Evolutionary conservation across 1,140 invertebrate genomes (phyloP).

Genomic region (Camponotus floridanus): DNA sequence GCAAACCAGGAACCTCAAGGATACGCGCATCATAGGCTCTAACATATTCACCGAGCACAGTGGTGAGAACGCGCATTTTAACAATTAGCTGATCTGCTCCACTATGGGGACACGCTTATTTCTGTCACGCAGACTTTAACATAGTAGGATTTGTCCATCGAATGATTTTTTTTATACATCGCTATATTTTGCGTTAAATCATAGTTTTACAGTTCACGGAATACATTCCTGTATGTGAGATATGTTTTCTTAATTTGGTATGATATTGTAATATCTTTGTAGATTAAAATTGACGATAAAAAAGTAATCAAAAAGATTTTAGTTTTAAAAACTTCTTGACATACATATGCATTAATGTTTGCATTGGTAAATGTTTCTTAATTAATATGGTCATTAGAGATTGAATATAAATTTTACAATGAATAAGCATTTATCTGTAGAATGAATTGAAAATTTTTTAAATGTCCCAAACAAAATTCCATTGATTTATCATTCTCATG

Average conservation of each 20-base stretch:
- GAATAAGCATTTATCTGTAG: neutral
- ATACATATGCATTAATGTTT: neutral
- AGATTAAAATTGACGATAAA: neutral
- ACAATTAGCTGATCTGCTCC: constrained; percentile 46
- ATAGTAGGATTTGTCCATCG: neutral
- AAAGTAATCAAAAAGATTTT: neutral
- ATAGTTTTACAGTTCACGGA: neutral
- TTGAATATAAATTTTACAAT: neutral
- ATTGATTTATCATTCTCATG: neutral
- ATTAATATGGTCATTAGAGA: neutral
- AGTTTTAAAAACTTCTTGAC: neutral
- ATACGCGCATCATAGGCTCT: constrained; percentile 92
- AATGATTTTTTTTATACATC: neutral
- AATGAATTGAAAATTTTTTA: neutral
- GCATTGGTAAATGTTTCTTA: neutral
- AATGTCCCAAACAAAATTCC: neutral
- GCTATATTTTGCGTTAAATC: neutral
- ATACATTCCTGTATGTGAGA: neutral
- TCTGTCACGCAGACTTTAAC: neutral
- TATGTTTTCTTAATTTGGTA: neutral
- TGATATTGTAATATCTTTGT: neutral
- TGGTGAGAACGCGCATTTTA: constrained; percentile 87
- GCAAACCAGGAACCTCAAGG: constrained; percentile 90
- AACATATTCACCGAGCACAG: constrained; percentile 97
- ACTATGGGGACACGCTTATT: neutral